These are phyloP conservation scores for Strigops habroptila DNA, from an alignment of 2,113 vertebrate genomes.

Conservation along the genomic window DNA sequence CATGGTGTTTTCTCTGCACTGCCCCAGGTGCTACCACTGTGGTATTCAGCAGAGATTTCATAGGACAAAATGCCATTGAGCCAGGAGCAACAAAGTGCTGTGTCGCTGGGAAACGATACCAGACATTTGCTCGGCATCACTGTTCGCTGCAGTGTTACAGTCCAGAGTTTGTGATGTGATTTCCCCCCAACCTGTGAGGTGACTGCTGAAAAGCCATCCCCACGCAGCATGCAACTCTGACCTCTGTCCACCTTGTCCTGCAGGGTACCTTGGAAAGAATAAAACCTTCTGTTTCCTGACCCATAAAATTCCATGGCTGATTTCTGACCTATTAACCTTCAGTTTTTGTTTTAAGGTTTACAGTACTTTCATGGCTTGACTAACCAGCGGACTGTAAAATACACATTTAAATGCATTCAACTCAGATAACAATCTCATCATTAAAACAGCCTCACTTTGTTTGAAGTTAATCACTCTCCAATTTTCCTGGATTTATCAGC, in stretches of 20 bases:
- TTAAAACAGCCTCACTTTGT: slow-evolving; percentile 14
- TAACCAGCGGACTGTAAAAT: slow-evolving; percentile 55
- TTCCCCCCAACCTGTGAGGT: background rate
- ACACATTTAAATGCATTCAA: slow-evolving; percentile 61
- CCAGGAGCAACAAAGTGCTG: fast-evolving
- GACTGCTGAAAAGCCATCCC: background rate
- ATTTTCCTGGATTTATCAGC: background rate
- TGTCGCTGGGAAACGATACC: background rate
- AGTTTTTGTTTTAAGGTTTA: slow-evolving; percentile 38
- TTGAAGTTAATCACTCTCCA: background rate
- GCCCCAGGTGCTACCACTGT: fast-evolving
- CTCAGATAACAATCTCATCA: slow-evolving; percentile 58
- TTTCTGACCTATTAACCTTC: slow-evolving; percentile 51
- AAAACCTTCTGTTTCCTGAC: slow-evolving; percentile 17
- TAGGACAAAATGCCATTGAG: background rate
- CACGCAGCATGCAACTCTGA: background rate
- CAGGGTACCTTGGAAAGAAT: slow-evolving; percentile 18
- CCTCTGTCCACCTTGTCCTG: background rate
- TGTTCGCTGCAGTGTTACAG: too few species aligned
- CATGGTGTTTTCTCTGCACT: fast-evolving
- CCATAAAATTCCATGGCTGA: slow-evolving; percentile 15
- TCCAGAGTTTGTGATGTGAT: background rate
- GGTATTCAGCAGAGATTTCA: background rate
- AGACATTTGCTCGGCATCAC: background rate
- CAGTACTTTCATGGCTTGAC: slow-evolving; percentile 37